Percentiles rank a stretch among this genome's conserved stretches.
phyloP scores from a whole-genome alignment of 2,113 vertebrate species.

The Barnardius zonarius region DNA sequence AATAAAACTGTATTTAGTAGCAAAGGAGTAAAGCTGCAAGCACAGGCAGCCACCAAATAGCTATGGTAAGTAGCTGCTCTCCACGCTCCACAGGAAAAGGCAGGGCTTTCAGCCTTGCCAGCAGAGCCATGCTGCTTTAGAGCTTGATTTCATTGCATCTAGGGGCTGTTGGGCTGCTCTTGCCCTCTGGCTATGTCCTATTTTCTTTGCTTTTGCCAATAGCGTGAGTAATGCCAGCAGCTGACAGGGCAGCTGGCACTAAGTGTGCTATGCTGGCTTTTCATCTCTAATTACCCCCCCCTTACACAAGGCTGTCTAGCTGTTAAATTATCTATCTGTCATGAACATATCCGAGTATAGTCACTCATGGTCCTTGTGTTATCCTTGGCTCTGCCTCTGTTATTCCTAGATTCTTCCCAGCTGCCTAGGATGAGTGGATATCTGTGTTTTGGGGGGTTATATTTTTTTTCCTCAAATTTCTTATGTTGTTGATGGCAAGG shows the following conservation, averaged over 20 bases:
- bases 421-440: background rate
- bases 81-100: background rate
- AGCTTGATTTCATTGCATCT: background rate
- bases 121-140: background rate
- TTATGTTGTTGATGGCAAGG: background rate
- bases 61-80: background rate
- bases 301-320: background rate
- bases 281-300: slow-evolving; percentile 25
- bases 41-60: background rate
- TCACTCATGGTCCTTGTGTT: background rate
- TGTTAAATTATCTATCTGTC: background rate
- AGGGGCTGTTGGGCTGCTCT: background rate
- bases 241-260: slow-evolving; percentile 37
- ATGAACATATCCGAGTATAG: background rate
- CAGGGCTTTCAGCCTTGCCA: background rate
- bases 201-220: slow-evolving; percentile 40
- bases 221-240: background rate
- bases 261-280: background rate
- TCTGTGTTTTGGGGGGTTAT: background rate
- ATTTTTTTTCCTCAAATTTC: background rate
- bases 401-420: background rate
- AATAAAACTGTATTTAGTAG: slow-evolving; percentile 25
- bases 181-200: slow-evolving; percentile 2
- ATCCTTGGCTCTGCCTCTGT: background rate
- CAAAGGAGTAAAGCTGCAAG: background rate